Evolutionary conservation across 2,888 invertebrate species (phyloP).

Genomic region (Lysandra coridon): DNA sequence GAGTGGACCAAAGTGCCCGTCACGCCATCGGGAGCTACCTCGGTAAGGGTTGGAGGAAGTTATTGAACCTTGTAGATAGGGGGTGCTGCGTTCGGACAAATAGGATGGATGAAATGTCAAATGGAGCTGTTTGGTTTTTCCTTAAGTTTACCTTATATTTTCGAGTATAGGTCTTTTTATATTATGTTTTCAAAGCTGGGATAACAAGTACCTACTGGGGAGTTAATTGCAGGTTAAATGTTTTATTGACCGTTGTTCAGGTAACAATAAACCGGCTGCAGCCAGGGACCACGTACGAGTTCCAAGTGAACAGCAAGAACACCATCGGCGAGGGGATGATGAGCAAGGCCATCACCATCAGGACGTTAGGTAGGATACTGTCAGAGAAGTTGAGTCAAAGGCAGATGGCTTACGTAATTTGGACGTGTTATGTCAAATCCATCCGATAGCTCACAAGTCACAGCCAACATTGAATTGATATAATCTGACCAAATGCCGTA

Average conservation of each 20-base stretch:
- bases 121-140: too few species aligned
- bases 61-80: too few species aligned
- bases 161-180: too few species aligned
- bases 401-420: neutral
- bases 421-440: neutral
- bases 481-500: neutral
- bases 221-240: too few species aligned
- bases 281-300: constrained; percentile 96
- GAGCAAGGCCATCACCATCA: constrained; percentile 94
- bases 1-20: constrained; percentile 97
- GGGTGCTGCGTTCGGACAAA: too few species aligned
- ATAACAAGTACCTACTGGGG: too few species aligned
- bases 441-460: too few species aligned
- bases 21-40: constrained; percentile 93
- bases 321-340: constrained; percentile 97
- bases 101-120: too few species aligned
- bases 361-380: constrained; percentile 87
- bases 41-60: constrained; percentile 50
- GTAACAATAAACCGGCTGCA: constrained; percentile 94
- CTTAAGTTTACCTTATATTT: too few species aligned
- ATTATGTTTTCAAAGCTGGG: too few species aligned
- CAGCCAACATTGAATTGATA: neutral
- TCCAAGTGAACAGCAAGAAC: constrained; percentile 97
- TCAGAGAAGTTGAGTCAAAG: neutral
- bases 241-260: constrained; percentile 47